phyloP scores from a whole-genome alignment of 2,888 invertebrate genomes.

The Nephrotoma flavescens region DNA sequence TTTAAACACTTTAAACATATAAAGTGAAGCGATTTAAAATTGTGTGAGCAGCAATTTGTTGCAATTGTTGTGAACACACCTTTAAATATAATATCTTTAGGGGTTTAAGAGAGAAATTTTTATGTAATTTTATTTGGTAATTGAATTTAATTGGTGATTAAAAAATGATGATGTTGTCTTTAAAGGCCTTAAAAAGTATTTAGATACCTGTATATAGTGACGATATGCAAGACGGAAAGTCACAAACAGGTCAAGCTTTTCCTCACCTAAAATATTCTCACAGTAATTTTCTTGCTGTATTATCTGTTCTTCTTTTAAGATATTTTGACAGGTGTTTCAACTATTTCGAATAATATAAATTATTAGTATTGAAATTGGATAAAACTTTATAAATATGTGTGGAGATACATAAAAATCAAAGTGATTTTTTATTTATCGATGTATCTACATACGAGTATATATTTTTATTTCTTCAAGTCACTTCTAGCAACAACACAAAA shows the following conservation, averaged over 20 bases:
- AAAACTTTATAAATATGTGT: neutral
- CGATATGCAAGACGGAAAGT: neutral
- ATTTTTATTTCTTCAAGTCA: neutral
- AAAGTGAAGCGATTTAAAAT: neutral
- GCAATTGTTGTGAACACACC: neutral
- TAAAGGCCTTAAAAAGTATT: neutral
- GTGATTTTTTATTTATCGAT: neutral
- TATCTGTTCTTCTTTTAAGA: neutral
- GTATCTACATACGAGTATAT: neutral
- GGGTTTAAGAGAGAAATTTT: neutral
- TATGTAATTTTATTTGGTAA: neutral
- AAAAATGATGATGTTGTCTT: neutral
- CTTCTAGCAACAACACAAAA: neutral
- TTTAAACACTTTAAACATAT: no score
- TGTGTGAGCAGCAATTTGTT: neutral
- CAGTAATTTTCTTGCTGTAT: neutral
- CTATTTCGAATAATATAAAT: slow-evolving; percentile 1
- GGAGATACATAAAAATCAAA: neutral
- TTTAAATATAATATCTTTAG: neutral
- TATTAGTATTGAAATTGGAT: neutral
- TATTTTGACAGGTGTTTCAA: neutral
- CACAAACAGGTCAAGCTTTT: neutral
- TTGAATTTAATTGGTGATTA: neutral
- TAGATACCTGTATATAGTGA: neutral
- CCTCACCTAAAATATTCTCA: neutral